Base-by-base conservation (phyloP, 2,888 invertebrate species). In the Nymphalis polychloros region DNA sequence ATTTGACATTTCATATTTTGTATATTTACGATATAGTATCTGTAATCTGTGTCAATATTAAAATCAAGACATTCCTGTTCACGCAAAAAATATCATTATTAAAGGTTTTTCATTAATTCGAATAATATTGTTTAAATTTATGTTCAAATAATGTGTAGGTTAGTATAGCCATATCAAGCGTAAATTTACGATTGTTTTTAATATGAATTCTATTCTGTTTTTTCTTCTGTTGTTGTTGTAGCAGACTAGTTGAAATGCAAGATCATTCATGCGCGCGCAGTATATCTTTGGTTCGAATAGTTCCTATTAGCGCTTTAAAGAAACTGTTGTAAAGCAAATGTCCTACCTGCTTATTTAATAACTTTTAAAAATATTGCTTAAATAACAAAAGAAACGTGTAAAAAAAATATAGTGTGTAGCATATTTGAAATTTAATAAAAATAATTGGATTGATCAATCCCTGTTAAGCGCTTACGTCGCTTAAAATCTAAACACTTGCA, bases 191-290 rank as follows among this genome's bases (percentile, higher is more conserved):
- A 41, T 8, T 5, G 10, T 53, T 53, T 23, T 53, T 53, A 23
- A 27, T 23, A 49, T 49, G 7, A 49, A 49, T 49, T 8, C 0
- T 49, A 49, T 19, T 49, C 17, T 1, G 1, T 13, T 48, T 16
- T 7, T 49, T 7, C 7, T 8, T 16, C n/a, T 17, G 4, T 7
- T n/a, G n/a, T 49, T 2, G 19, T 4, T 49, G 17, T 48, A 48
- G 48, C 6, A n/a, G 13, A 13, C 13, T 17, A 55, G 17, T 13
- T 17, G 17, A 17, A 66, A 53, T 48, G 53, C 20, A 53, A 20
- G 10, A 10, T 47, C 20, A 4, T 2, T n/a, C 17, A 5, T 66
- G 66, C 66, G 61, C 66, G 66, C 60, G 66, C 66, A 66, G 23
- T 61, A 31, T 27, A 16, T 31, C 8, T 16, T 20, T 47, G 52